Conservation (phyloP, 2,888 invertebrate genomes). For the Drosophila antonietae region DNA sequence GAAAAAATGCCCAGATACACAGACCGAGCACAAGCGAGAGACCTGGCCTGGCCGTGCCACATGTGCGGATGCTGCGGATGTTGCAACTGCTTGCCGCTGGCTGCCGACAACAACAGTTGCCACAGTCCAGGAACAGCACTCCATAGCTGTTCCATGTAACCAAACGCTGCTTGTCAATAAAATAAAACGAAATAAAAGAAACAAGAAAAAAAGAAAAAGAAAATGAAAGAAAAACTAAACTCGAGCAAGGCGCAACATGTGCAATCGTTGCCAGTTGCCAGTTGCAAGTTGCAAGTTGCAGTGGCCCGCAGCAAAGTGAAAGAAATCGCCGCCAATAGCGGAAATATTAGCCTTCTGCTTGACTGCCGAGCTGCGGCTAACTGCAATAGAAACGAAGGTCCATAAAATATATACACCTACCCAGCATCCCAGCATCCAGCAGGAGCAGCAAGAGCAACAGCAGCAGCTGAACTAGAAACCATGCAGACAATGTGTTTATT, state of each 20-base stretch:
- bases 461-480: constrained; percentile 3
- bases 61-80: constrained; percentile 72
- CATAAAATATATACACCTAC: constrained; percentile 35
- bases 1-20: constrained; percentile 50
- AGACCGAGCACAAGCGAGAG: constrained; percentile 11
- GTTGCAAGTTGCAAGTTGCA: constrained; percentile 59
- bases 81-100: constrained; percentile 55
- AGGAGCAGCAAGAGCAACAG: neutral
- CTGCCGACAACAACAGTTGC: constrained; percentile 36
- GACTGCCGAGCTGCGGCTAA: constrained; percentile 42
- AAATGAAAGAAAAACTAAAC: constrained; percentile 22
- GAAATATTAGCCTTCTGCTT: constrained; percentile 73
- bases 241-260: constrained; percentile 65
- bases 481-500: constrained; percentile 73
- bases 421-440: constrained; percentile 6
- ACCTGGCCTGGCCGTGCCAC: constrained; percentile 43
- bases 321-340: constrained; percentile 75
- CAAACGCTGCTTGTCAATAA: constrained; percentile 63
- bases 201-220: constrained; percentile 5
- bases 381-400: constrained; percentile 38
- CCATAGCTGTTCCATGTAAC: constrained; percentile 46
- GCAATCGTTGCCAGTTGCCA: constrained; percentile 23
- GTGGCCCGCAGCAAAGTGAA: constrained; percentile 75
- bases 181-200: constrained; percentile 30
- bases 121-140: constrained; percentile 40